Evolutionary conservation across 2,888 invertebrate genomes (phyloP).

Genomic region (Megaustenia siamemsis): DNA sequence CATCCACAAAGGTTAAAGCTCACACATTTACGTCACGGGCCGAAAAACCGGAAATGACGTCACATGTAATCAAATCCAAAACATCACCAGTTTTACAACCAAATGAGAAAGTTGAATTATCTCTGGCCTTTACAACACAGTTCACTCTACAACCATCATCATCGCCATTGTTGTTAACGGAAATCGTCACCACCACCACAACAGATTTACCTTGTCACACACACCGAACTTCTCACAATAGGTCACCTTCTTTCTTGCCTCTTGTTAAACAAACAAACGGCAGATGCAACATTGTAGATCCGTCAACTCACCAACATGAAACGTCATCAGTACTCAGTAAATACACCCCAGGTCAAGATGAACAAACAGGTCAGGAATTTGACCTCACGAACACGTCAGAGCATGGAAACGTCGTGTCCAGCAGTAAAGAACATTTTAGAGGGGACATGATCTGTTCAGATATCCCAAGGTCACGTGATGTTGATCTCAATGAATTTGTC

Average conservation of each 20-base stretch:
- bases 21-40: no score
- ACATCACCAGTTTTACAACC: background rate
- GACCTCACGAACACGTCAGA: background rate
- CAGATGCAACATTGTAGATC: background rate
- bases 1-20: background rate
- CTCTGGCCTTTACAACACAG: no score
- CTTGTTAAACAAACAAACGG: background rate
- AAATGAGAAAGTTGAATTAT: background rate
- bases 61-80: no score
- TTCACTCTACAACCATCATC: background rate
- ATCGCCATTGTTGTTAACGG: background rate
- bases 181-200: background rate
- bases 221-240: background rate
- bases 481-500: background rate
- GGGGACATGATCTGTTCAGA: background rate
- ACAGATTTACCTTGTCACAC: background rate
- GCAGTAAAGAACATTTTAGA: background rate
- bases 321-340: background rate
- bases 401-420: background rate
- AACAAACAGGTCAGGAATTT: background rate
- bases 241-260: constrained; percentile 34
- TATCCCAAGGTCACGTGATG: background rate
- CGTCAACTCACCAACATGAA: background rate
- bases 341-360: background rate
- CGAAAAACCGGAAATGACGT: no score